phyloP scores from a whole-genome alignment of 2,888 invertebrate species.

The Malachius bipustulatus region DNA sequence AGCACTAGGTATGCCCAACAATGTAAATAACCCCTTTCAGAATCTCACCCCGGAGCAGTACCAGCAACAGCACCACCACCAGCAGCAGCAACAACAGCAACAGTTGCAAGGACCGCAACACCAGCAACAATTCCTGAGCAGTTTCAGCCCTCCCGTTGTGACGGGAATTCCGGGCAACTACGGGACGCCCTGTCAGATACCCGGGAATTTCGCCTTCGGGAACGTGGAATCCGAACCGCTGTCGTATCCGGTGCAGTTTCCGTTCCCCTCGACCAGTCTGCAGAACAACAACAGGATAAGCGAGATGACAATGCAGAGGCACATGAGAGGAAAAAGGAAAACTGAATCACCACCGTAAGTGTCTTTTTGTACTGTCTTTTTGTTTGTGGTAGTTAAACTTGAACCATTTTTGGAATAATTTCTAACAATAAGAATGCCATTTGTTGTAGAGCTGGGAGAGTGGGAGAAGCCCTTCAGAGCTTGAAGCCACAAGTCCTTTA shows the following conservation, averaged over 20 bases:
- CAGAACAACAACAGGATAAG: constrained; percentile 1
- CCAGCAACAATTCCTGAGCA: background rate
- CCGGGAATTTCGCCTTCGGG: constrained; percentile 21
- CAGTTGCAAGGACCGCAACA: no score
- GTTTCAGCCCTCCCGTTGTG: constrained; percentile 6
- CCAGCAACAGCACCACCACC: no score
- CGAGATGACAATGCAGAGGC: background rate
- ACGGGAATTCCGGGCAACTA: background rate
- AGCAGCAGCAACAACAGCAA: no score
- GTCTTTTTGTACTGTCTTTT: background rate
- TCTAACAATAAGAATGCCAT: no score
- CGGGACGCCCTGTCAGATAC: constrained; percentile 7
- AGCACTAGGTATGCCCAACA: no score
- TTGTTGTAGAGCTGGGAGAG: no score
- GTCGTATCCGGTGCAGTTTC: constrained; percentile 22
- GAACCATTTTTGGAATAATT: no score
- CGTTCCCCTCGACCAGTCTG: constrained; percentile 18
- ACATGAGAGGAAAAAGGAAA: constrained; percentile 29
- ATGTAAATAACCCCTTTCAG: no score
- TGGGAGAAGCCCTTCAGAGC: no score
- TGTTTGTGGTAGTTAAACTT: no score
- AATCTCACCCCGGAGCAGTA: no score
- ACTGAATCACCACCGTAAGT: constrained; percentile 34
- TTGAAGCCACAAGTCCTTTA: no score
- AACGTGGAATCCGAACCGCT: constrained; percentile 7